Percentiles rank a stretch among this genome's conserved stretches.
These are phyloP conservation scores for Ophioninae sp. DNA, from an alignment of 2,888 invertebrate genomes.

Conservation along the genomic window DNA sequence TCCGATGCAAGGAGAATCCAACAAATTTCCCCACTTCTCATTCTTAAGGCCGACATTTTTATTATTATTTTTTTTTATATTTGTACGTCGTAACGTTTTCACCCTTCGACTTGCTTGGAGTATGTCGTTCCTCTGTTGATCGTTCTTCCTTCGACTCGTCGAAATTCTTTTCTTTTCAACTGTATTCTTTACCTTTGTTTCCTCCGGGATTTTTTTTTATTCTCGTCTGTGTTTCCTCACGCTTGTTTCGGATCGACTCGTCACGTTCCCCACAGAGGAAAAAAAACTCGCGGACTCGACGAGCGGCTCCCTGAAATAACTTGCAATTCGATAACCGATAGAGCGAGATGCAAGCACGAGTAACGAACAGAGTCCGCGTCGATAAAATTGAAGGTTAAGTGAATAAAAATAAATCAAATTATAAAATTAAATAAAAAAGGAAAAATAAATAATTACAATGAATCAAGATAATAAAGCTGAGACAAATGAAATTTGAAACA, in stretches of 20 bases:
- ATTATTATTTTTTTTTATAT: slow-evolving; percentile 17
- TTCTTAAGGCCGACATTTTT: not conserved
- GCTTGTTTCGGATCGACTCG: slow-evolving; percentile 9
- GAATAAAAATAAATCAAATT: too few species aligned
- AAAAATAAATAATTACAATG: too few species aligned
- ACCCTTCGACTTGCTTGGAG: slow-evolving; percentile 37
- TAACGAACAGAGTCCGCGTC: not conserved
- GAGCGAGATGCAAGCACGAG: slow-evolving; percentile 16
- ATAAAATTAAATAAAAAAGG: too few species aligned
- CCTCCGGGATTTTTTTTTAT: not conserved
- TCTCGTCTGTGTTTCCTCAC: not conserved
- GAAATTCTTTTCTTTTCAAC: slow-evolving; percentile 45
- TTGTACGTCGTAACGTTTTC: slow-evolving; percentile 22
- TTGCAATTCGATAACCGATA: slow-evolving; percentile 53
- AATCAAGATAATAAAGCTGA: too few species aligned
- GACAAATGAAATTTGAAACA: too few species aligned
- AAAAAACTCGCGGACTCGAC: slow-evolving; percentile 35
- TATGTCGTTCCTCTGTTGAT: slow-evolving; percentile 59
- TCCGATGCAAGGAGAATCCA: not conserved
- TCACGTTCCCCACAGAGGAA: slow-evolving; percentile 1
- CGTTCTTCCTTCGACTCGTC: slow-evolving; percentile 25
- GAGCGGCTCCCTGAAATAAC: slow-evolving; percentile 58
- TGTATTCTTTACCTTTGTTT: too few species aligned
- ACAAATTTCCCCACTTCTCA: slow-evolving; percentile 2
- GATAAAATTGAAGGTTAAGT: slow-evolving; percentile 1